phyloP scores from a whole-genome alignment of 2,888 invertebrate species.

The Thumatha senex region DNA sequence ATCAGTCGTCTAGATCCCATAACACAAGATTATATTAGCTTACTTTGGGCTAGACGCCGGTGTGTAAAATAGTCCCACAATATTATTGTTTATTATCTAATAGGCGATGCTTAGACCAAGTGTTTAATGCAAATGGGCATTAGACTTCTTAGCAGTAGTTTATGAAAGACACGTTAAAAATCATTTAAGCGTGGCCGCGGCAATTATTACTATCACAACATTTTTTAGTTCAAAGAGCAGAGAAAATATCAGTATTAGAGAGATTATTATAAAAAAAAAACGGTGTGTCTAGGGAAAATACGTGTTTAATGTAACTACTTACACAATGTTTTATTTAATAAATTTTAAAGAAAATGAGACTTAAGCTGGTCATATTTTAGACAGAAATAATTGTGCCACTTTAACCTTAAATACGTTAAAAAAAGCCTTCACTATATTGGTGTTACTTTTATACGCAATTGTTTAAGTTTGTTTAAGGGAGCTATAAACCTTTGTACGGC shows the following conservation, averaged over 20 bases:
- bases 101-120: too few relatives aligned
- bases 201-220: neutral
- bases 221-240: neutral
- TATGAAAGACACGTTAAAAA: too few relatives aligned
- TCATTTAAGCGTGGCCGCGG: neutral
- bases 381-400: constrained; percentile 24
- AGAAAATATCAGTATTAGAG: neutral
- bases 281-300: too few relatives aligned
- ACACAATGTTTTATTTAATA: neutral
- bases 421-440: constrained; percentile 24
- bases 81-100: too few relatives aligned
- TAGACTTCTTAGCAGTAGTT: too few relatives aligned
- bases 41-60: too few relatives aligned
- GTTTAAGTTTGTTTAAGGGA: constrained; percentile 39
- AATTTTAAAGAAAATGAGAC: neutral
- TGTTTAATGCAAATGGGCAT: too few relatives aligned
- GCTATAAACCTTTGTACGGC: constrained; percentile 59
- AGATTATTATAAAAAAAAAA: too few relatives aligned
- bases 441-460: constrained; percentile 42
- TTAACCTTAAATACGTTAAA: constrained; percentile 25
- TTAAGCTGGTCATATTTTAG: constrained; percentile 6
- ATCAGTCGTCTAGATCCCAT: too few relatives aligned
- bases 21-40: too few relatives aligned
- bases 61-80: too few relatives aligned
- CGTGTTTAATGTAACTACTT: too few relatives aligned